Evolutionary conservation across 1,140 invertebrate species (phyloP).

Genomic region (Danaus melanippus): DNA sequence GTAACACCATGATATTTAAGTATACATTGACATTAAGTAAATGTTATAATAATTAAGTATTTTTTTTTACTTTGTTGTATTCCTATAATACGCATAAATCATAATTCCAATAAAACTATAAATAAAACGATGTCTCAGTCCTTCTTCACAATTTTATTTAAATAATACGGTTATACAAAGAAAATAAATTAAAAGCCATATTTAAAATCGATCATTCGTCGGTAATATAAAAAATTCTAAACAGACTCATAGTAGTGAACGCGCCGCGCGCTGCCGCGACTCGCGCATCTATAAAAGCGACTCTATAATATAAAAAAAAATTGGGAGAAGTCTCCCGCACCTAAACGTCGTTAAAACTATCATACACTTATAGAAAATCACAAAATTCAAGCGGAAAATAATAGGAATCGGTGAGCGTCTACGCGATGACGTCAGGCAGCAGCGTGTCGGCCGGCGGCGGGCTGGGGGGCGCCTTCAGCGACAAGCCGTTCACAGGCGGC

Average conservation of each 20-base stretch:
- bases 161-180: slow-evolving; percentile 70
- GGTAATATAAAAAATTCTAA: slow-evolving; percentile 71
- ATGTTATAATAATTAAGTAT: slow-evolving; percentile 52
- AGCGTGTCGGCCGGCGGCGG: slow-evolving; percentile 58
- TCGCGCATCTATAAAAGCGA: slow-evolving; percentile 61
- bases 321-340: slow-evolving; percentile 57
- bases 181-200: slow-evolving; percentile 70
- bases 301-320: slow-evolving; percentile 59
- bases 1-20: slow-evolving; percentile 66
- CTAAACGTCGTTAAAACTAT: slow-evolving; percentile 59
- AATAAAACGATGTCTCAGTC: slow-evolving; percentile 68
- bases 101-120: slow-evolving; percentile 40
- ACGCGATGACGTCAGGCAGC: slow-evolving; percentile 67
- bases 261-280: slow-evolving; percentile 14
- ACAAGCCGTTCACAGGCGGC: slow-evolving; percentile 37
- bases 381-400: slow-evolving; percentile 68
- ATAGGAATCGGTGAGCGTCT: slow-evolving; percentile 48
- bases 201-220: slow-evolving; percentile 68
- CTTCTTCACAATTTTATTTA: slow-evolving; percentile 64
- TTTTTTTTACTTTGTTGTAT: slow-evolving; percentile 36
- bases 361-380: slow-evolving; percentile 69
- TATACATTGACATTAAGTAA: slow-evolving; percentile 56
- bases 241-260: slow-evolving; percentile 60
- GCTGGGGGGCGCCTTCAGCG: slow-evolving; percentile 51
- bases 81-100: slow-evolving; percentile 24